These are phyloP conservation scores for Muntiacus reevesi DNA, from an alignment of 2,113 vertebrate species.

Conservation along the genomic window DNA sequence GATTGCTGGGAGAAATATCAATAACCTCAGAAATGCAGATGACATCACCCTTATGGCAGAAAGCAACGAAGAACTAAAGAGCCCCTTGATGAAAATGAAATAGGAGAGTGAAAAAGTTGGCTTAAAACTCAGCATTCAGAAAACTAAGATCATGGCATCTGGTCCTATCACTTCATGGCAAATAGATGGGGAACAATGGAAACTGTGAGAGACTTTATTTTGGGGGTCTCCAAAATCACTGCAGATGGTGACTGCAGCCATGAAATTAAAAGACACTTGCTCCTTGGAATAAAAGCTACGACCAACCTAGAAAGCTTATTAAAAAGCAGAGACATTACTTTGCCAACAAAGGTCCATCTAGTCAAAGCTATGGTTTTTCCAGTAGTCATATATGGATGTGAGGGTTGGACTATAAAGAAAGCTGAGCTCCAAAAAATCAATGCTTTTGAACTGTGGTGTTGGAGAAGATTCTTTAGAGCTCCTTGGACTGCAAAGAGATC, in stretches of 20 bases:
- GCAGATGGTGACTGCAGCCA: not conserved
- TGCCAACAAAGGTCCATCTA: not conserved
- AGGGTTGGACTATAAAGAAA: not conserved
- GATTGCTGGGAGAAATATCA: not conserved
- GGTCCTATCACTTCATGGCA: not conserved
- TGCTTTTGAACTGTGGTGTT: not conserved
- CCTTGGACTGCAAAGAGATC: not conserved
- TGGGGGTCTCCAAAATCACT: not conserved
- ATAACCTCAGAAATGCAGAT: not conserved
- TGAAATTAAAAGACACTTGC: not conserved
- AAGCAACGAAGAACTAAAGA: not conserved
- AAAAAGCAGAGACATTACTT: not conserved
- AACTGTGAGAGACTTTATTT: not conserved
- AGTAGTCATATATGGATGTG: not conserved
- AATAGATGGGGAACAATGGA: not conserved
- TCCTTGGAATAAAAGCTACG: not conserved
- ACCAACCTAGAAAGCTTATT: not conserved
- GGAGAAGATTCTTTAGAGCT: not conserved
- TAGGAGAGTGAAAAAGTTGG: not conserved
- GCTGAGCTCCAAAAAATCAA: not conserved
- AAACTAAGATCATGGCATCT: not conserved
- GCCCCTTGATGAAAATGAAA: not conserved
- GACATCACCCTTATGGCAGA: not conserved
- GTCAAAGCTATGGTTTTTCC: not conserved
- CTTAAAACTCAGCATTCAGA: not conserved